Percentiles rank a stretch among this genome's conserved stretches.
These are phyloP conservation scores for Heliconius sara DNA, from an alignment of 2,888 invertebrate species.

Conservation along the genomic window DNA sequence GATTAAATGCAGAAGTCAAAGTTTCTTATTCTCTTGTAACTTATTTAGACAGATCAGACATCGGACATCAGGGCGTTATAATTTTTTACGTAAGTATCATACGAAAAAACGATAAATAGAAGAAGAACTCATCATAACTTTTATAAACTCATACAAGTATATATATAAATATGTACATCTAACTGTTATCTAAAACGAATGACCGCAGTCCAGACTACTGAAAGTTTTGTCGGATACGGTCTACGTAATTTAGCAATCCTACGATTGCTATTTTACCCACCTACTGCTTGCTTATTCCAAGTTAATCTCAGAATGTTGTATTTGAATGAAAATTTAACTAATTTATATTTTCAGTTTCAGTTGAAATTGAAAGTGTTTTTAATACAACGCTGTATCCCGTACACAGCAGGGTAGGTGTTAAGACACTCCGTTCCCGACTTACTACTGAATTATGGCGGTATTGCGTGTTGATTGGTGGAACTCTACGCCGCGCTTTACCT, in stretches of 20 bases:
- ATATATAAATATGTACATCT: neutral
- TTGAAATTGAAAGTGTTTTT: neutral
- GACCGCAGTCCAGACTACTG: conserved; percentile 28
- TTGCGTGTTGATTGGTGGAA: too few species aligned
- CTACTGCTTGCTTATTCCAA: conserved; percentile 10
- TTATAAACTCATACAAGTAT: neutral
- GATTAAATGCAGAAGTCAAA: too few species aligned
- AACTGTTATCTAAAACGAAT: conserved; percentile 15
- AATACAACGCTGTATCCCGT: too few species aligned
- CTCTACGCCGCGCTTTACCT: too few species aligned
- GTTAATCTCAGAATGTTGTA: conserved; percentile 10
- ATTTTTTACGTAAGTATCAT: neutral
- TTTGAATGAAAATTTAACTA: conserved; percentile 10
- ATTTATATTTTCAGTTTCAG: neutral
- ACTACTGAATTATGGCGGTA: too few species aligned
- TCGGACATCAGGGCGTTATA: neutral
- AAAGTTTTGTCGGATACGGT: conserved; percentile 19
- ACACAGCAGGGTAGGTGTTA: too few species aligned
- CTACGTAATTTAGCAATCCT: conserved; percentile 21
- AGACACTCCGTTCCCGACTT: too few species aligned
- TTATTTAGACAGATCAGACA: too few species aligned
- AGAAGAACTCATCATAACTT: neutral
- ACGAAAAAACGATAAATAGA: neutral
- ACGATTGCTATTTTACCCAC: conserved; percentile 23
- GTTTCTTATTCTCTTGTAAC: too few species aligned